Evolutionary conservation across 2,888 invertebrate genomes (phyloP).

Genomic region (Neoascia interrupta): DNA sequence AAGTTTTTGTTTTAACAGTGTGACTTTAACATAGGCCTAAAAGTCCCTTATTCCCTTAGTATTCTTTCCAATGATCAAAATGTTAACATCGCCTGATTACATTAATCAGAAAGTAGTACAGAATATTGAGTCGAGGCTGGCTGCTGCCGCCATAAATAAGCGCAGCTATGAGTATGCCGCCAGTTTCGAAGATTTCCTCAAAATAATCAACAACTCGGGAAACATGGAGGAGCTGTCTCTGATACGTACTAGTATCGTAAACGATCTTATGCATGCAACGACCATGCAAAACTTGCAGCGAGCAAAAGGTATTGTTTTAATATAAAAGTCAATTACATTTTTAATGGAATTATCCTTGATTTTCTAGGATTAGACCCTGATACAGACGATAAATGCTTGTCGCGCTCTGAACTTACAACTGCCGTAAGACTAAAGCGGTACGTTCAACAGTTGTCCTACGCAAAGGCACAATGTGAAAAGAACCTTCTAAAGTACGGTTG

Average conservation of each 20-base stretch:
- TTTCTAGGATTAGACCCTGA: slow-evolving; percentile 76
- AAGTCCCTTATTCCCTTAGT: slow-evolving; percentile 73
- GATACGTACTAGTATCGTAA: slow-evolving; percentile 91
- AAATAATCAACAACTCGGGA: slow-evolving; percentile 89
- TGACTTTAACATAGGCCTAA: background rate
- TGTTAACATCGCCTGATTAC: slow-evolving; percentile 93
- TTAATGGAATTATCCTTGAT: background rate
- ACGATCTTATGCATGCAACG: slow-evolving; percentile 96
- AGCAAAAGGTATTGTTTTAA: slow-evolving; percentile 84
- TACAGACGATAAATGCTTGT: slow-evolving; percentile 80
- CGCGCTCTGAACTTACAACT: slow-evolving; percentile 89
- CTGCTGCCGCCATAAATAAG: slow-evolving; percentile 88
- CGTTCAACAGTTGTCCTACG: slow-evolving; percentile 89
- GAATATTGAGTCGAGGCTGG: slow-evolving; percentile 90
- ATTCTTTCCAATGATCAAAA: slow-evolving; percentile 89
- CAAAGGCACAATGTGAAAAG: slow-evolving; percentile 90
- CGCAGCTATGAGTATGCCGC: slow-evolving; percentile 93
- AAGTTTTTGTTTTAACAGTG: slow-evolving; percentile 72
- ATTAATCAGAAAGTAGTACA: slow-evolving; percentile 92
- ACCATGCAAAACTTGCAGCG: slow-evolving; percentile 93
- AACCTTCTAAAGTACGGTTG: slow-evolving; percentile 87
- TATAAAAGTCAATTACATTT: background rate
- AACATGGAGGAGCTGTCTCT: slow-evolving; percentile 91
- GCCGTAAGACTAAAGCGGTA: slow-evolving; percentile 91
- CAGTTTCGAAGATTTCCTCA: slow-evolving; percentile 93